Percentiles rank a stretch among this genome's conserved stretches.
These are phyloP conservation scores for Pholis gunnellus DNA, from an alignment of 2,113 vertebrate species.

Conservation along the genomic window DNA sequence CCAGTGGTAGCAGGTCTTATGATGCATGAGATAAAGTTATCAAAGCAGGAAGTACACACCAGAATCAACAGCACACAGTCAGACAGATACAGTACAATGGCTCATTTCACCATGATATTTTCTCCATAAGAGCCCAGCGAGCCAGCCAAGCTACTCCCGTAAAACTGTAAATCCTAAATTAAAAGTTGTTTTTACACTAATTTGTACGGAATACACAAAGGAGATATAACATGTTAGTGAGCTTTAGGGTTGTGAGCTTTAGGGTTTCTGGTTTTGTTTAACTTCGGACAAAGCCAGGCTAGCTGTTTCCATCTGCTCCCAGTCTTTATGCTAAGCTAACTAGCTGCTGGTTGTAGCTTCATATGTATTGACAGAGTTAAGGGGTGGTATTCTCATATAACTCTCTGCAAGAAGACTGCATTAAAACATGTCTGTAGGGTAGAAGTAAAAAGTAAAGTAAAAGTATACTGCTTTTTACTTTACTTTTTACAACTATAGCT, in stretches of 20 bases:
- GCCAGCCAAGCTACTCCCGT: neutral
- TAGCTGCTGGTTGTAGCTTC: neutral
- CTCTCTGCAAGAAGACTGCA: no score
- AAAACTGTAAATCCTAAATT: neutral
- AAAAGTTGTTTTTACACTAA: neutral
- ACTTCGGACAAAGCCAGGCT: neutral
- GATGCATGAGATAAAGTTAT: conserved; percentile 76
- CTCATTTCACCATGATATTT: conserved; percentile 29
- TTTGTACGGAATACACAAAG: neutral
- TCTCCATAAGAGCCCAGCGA: neutral
- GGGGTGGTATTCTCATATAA: no score
- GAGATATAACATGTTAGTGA: neutral
- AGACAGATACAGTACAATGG: conserved; percentile 49
- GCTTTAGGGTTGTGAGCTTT: neutral
- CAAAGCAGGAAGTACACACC: conserved; percentile 70
- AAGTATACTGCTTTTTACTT: no score
- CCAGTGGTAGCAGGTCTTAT: conserved; percentile 53
- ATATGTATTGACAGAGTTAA: neutral
- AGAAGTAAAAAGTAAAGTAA: no score
- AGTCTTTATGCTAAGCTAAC: conserved; percentile 3
- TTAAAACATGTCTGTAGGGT: no score
- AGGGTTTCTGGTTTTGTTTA: neutral
- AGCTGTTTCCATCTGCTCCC: neutral
- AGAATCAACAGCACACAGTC: conserved; percentile 66
- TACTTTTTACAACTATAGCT: no score